Evolutionary conservation across 2,888 invertebrate genomes (phyloP), one percentile per base, ranked within the genome.

Genomic region (Ophion costatus): DNA sequence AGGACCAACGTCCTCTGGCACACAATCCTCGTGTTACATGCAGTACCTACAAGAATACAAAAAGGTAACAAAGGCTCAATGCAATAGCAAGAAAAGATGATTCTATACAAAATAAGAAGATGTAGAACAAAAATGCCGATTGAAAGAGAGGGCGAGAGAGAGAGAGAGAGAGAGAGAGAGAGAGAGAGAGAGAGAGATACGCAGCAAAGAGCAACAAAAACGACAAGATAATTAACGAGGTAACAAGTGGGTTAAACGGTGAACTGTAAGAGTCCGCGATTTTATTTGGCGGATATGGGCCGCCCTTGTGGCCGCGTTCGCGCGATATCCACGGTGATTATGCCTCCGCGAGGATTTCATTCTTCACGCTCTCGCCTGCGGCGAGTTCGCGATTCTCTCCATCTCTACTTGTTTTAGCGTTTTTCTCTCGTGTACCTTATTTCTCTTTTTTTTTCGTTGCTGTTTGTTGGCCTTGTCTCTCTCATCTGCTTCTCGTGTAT

Each of bases 201-300:
- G 45, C 11, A 45, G 10, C 45, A 61, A 73, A 22, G 56, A 67
- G 61, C 56, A 75, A 22, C 69, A 69, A 74, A 71, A 76, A 70
- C 14, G 33, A 45, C 57, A 88, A 86, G 82, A 85, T 90, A 89
- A 89, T 89, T 90, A 89, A 90, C 89, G 89, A 90, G 88, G 87
- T 83, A 80, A 76, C 73, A 80, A 85, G 80, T 80, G 76, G 80
- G 82, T 82, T 80, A 80, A 82, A 73, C 82, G 56, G 79, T 22
- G 74, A 67, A 80, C 75, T 66, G 57, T 80, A 82, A 45, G 85
- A 85, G 84, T 61, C 59, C 75, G 85, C 73, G 76, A 83, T 81
- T 81, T 78, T 83, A 81, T 85, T 83, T 71, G 73, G 87, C 85
- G 82, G 80, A 85, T 82, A 83, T 51, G 45, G 45, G 45, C 42